A percentile compares a stretch with the other conserved stretches of the same genome.
Conservation (phyloP, 2,797 vertebrate species). For the Cottoperca gobio region DNA sequence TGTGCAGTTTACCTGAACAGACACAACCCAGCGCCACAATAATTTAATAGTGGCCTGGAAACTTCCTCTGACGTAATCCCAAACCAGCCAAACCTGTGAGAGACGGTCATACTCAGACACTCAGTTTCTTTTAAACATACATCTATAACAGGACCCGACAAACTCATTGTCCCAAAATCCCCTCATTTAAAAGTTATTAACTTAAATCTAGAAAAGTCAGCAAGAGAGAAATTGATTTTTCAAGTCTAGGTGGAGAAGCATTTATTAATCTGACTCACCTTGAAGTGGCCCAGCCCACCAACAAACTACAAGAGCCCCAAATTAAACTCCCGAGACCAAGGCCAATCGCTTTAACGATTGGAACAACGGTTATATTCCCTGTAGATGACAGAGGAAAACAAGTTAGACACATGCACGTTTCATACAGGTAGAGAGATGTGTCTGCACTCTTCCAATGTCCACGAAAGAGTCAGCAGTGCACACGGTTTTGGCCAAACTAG, state of each 20-base stretch:
- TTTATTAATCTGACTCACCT: conserved; percentile 79
- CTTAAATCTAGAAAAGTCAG: background rate
- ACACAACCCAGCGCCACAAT: conserved; percentile 90
- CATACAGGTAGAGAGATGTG: background rate
- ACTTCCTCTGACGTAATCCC: conserved; percentile 89
- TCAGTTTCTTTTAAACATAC: background rate
- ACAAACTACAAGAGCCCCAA: conserved; percentile 90
- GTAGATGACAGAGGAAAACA: conserved; percentile 20
- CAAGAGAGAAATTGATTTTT: background rate
- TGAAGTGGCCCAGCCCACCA: conserved; percentile 94
- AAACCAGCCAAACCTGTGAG: conserved; percentile 93
- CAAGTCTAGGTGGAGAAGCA: background rate
- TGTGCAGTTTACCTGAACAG: conserved; percentile 85
- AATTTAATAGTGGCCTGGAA: conserved; percentile 88
- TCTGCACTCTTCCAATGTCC: too few relatives aligned
- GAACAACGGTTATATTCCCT: conserved; percentile 91
- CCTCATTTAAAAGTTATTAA: background rate
- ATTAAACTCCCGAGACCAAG: conserved; percentile 92
- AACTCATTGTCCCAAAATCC: background rate
- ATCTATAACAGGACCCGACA: background rate
- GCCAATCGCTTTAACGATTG: conserved; percentile 92
- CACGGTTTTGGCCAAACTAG: background rate
- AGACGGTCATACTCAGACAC: background rate
- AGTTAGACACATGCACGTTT: background rate
- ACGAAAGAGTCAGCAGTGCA: background rate